phyloP scores from a whole-genome alignment of 2,113 vertebrate genomes.

The Lophius piscatorius region DNA sequence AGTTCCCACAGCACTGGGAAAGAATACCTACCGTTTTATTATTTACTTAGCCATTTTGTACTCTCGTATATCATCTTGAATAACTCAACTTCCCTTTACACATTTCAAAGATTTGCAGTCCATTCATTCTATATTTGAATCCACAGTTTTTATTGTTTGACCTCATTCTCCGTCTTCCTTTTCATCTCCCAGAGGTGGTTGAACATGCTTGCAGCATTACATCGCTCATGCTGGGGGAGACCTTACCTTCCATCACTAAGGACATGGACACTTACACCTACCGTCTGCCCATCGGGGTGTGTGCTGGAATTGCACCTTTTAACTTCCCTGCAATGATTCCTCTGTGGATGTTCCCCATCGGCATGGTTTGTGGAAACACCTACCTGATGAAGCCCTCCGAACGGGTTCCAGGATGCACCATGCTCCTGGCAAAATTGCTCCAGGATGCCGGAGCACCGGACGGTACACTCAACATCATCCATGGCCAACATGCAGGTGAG shows the following conservation, averaged over 20 bases:
- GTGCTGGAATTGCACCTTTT: conserved; percentile 95
- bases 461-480: conserved; percentile 94
- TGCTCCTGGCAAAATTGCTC: conserved; percentile 92
- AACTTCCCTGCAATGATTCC: conserved; percentile 99
- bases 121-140: no score
- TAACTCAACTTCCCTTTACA: background rate
- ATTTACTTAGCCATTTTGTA: no score
- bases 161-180: background rate
- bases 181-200: conserved; percentile 89
- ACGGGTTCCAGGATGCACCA: conserved; percentile 92
- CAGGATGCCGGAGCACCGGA: conserved; percentile 94
- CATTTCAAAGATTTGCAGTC: background rate
- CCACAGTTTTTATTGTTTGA: conserved; percentile 25
- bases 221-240: conserved; percentile 96
- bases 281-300: conserved; percentile 91
- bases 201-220: conserved; percentile 97
- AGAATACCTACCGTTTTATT: conserved; percentile 17
- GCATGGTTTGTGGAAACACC: conserved; percentile 97
- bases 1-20: conserved; percentile 12
- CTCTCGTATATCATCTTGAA: no score
- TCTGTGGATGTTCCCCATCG: conserved; percentile 98
- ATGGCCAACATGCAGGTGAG: conserved; percentile 92
- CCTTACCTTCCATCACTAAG: conserved; percentile 94
- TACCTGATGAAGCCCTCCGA: conserved; percentile 98
- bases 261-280: conserved; percentile 98